A percentile compares a stretch with the other conserved stretches of the same genome.
Evolutionary conservation across 2,797 vertebrate species (phyloP).

Genomic region (Sebastes flavidus): DNA sequence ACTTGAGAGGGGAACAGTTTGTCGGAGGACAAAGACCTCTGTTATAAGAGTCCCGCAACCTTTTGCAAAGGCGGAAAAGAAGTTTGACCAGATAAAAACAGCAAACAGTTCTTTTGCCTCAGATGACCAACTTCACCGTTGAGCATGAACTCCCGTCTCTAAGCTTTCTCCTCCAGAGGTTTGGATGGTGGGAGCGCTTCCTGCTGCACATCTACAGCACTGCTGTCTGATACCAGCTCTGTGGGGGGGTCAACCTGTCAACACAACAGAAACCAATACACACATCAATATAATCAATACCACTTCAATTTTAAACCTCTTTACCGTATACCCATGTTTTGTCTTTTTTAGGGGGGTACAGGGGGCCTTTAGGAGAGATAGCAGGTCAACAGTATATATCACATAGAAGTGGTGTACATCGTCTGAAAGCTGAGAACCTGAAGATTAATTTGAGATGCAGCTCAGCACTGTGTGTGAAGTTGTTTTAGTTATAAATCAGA

Average conservation of each 20-base stretch:
- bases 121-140: not conserved
- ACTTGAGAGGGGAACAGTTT: not conserved
- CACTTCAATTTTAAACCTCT: not conserved
- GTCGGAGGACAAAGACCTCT: not conserved
- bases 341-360: no score
- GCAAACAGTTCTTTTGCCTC: not conserved
- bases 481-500: no score
- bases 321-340: no score
- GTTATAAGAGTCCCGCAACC: not conserved
- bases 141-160: conserved; percentile 1
- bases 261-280: conserved; percentile 15
- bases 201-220: conserved; percentile 26
- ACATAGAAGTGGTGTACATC: no score
- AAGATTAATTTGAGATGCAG: no score
- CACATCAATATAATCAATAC: not conserved
- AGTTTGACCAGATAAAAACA: not conserved
- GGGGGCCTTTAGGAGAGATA: no score
- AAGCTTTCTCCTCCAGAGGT: conserved; percentile 50
- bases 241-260: conserved; percentile 48
- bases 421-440: no score
- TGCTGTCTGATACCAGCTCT: conserved; percentile 24
- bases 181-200: conserved; percentile 13
- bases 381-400: no score
- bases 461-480: no score
- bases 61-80: not conserved